Evolutionary conservation across 1,140 invertebrate genomes (phyloP), one percentile per base, ranked within the genome.

Genomic region (Delia radicum): DNA sequence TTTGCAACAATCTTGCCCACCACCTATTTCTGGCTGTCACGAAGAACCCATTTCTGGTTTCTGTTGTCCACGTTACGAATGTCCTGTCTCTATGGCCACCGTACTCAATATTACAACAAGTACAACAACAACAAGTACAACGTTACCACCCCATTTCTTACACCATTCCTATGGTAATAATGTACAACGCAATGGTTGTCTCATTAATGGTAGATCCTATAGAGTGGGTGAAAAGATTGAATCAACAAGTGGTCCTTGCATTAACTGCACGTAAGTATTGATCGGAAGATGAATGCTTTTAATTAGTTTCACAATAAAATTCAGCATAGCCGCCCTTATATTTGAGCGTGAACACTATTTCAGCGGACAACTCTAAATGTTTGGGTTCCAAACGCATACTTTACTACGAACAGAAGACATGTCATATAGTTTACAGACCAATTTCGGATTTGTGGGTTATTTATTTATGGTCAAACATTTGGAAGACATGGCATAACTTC

Each of bases 11-110:
- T 96, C 94, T 81, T 98, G 96, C 87, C 96, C 96, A 71, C 95
- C 95, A 29, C 96, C 96, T 63, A 96, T 97, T 79, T 91, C 92
- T 48, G 93, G 93, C 31, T 98, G 96, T 82, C 93, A 93, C 82
- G 94, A 96, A 86, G 95, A 97, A 87, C 92, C 94, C 6, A 97
- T 98, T 79, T 90, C 91, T 83, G 96, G 96, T 67, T 97, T 96
- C 90, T 98, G 96, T 86, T 98, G 96, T 89, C 96, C 96, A 55
- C 89, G 96, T 81, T 98, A 96, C 82, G 95, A 97, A 85, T 98
- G 96, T 87, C 95, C 93, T 12, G 95, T 97, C 10, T 93, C 92
- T 0, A 94, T 94, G 92, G 93, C 92, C 46, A 92, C 90, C 29
- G 90, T 89, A 79, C 85, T 94, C 13, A 95, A 95, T 84, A 86